Percentiles rank a stretch among this genome's conserved stretches.
phyloP scores from a whole-genome alignment of 2,113 vertebrate species.

The Paratilapia polleni region DNA sequence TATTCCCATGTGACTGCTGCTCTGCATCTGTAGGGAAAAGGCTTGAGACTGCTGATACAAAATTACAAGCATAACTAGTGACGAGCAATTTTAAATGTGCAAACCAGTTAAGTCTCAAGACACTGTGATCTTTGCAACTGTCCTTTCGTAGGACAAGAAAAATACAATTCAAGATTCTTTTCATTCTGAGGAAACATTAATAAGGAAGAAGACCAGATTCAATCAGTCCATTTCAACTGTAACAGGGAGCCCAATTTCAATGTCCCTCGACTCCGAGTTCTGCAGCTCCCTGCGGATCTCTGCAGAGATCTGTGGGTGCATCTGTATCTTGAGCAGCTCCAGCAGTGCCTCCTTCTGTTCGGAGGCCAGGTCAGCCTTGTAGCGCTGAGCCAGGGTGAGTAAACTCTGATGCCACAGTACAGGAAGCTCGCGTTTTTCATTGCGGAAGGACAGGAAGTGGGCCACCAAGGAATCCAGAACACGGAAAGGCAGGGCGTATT shows the following conservation, averaged over 20 bases:
- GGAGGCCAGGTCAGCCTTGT: conserved; percentile 92
- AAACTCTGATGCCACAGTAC: conserved; percentile 98
- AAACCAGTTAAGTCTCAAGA: background rate
- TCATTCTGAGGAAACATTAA: background rate
- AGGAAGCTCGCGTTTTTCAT: conserved; percentile 87
- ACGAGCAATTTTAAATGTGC: background rate
- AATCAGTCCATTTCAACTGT: conserved; percentile 80
- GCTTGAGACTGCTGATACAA: background rate
- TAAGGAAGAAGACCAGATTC: background rate
- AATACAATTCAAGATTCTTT: background rate
- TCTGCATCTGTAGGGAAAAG: background rate
- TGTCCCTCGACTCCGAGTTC: conserved; percentile 85
- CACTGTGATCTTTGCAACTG: background rate
- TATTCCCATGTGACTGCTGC: background rate
- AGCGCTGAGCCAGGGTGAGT: conserved; percentile 92
- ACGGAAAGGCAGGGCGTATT: conserved; percentile 96
- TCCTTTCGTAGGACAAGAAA: background rate
- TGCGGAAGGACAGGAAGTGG: conserved; percentile 94
- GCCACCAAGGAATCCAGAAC: conserved; percentile 95
- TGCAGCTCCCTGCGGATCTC: conserved; percentile 92
- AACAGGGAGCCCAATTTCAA: conserved; percentile 79
- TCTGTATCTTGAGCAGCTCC: conserved; percentile 91
- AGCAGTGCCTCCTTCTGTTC: conserved; percentile 92
- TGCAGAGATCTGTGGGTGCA: conserved; percentile 84
- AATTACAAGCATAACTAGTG: conserved; percentile 2